Evolutionary conservation across 2,888 invertebrate species (phyloP), one percentile per base, ranked within the genome.

Genomic region (Salticus scenicus): DNA sequence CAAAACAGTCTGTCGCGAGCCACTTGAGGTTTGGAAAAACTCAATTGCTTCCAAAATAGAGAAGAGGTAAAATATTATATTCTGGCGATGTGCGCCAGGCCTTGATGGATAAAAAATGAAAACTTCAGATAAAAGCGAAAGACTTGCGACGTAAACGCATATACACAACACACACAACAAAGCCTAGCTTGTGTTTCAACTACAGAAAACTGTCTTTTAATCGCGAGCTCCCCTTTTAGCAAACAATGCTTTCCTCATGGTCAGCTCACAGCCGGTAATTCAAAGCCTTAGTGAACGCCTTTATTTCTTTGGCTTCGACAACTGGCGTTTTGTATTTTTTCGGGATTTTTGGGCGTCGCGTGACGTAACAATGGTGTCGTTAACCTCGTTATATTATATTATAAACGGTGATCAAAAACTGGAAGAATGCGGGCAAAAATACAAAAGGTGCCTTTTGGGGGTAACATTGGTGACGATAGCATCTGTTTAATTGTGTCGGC

Each of bases 31-130:
- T 82, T 82, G 7, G 37, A 47, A 83, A 30, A 72, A 76, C 64
- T 64, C 82, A 83, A 83, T 83, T 83, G 82, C 76, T 71, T 81
- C 82, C 71, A 83, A 83, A 83, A 83, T 83, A 83, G 82, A 83
- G 82, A 82, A 76, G 71, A 76, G 72, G 72, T 81, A 74, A 57
- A 80, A 80, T 81, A 81, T 81, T 63, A 51, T 71, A 78, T 57
- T 24, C 12, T 7, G 37, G 7, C 37, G 37, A 37, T 17, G 47
- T 47, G 47, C 17, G 47, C 57, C 57, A 57, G 57, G 57, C 57
- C 57, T 57, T 57, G 57, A 24, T 17, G 20, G 37, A 37, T 7
- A 37, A 57, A 47, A 57, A 57, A 57, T 57, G 24, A 57, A 57
- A 57, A 57, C 57, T 57, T n/a, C 20, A 57, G 57, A 57, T 57